phyloP scores from a whole-genome alignment of 2,113 vertebrate genomes.

The Cephalopterus ornatus region DNA sequence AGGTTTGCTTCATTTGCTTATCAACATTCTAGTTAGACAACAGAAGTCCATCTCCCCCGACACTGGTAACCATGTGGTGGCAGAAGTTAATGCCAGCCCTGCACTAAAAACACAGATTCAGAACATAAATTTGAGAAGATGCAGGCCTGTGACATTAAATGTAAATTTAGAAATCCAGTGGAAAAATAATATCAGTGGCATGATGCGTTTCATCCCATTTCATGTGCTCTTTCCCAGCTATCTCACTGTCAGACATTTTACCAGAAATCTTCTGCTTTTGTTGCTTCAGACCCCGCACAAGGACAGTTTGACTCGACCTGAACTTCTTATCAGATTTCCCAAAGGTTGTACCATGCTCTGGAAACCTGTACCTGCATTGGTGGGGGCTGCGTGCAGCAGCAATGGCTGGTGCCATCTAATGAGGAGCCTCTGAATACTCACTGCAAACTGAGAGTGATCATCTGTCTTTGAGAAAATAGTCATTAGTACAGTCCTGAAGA shows the following conservation, averaged over 20 bases:
- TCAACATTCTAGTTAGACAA: not conserved
- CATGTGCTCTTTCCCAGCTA: not conserved
- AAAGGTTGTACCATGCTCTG: not conserved
- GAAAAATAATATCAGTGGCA: not conserved
- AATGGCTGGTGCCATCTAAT: slow-evolving; percentile 54
- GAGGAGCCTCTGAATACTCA: slow-evolving; percentile 6
- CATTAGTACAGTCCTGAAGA: not conserved
- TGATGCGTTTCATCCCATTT: not conserved
- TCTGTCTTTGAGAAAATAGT: not conserved
- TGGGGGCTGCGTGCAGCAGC: not conserved
- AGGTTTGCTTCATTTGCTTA: not conserved
- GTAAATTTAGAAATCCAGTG: not conserved
- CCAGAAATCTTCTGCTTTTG: not conserved
- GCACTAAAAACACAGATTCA: not conserved
- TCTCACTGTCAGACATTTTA: not conserved
- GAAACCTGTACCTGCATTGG: not conserved
- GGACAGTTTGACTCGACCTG: not conserved
- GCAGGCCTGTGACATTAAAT: not conserved
- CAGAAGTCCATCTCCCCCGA: not conserved
- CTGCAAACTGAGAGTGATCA: not conserved
- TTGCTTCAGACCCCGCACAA: not conserved
- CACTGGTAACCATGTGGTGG: not conserved
- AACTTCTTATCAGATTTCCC: not conserved
- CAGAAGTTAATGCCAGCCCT: not conserved
- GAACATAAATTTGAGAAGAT: not conserved